Base-by-base conservation (phyloP, 1,140 invertebrate genomes). In the Daktulosphaira vitifoliae region DNA sequence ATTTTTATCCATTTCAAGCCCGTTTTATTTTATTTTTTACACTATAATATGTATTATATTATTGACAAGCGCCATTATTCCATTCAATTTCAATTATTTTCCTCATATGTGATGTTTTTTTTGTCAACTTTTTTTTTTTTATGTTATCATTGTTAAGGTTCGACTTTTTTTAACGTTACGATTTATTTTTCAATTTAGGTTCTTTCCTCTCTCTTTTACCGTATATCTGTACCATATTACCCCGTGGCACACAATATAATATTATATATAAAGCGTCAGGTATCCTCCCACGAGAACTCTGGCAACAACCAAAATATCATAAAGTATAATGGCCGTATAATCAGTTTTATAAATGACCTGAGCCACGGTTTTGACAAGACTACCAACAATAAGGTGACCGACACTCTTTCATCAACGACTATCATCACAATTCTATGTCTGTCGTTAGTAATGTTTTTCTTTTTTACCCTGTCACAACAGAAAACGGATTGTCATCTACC, bases 341-440 rank as follows among this genome's bases (percentile, higher is more conserved):
- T 59, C 54, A 59, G 54, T 59, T 44, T 59, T 59, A 59, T 59
- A 59, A 59, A 59, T 59, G 54, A 59, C 54, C 54, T 38, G 38
- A 44, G 9, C 54, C 39, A 59, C 54, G 23, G 54, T 59, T 59
- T 44, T 59, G 54, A 59, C 54, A 59, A 59, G 54, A 38, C 54
- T 46, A 44, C 54, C 54, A 42, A 59, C 54, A 59, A 59, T 22
- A 59, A 59, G 54, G 25, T 22, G n/a, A 44, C 54, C 6, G 54
- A 59, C 39, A 59, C 23, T 59, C 54, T 59, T 59, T 59, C 54
- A 59, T 59, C 38, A 22, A 38, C n/a, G 38, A 5, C 38, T 42
- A 18, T n/a, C 42, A 59, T 44, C 54, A 33, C 29, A 11, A 33
- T 5, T 33, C 29, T 11, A 33, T 11, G 29, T 33, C 29, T 33